Evolutionary conservation across 2,888 invertebrate species (phyloP), one percentile per base, ranked within the genome.

Genomic region (Hofmannophila pseudospretella): DNA sequence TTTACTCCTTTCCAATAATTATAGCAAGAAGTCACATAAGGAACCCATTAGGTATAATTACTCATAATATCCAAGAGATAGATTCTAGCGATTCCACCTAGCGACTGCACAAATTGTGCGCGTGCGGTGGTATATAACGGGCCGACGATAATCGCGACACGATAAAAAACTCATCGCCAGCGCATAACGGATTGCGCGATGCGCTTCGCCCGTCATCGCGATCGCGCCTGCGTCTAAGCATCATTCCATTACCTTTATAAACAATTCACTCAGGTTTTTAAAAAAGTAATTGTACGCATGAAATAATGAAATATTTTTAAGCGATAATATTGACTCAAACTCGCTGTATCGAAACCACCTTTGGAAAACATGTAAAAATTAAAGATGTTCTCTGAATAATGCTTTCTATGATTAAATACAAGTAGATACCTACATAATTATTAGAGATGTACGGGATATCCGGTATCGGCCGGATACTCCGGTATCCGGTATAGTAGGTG

Each of bases 131-230:
- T 10, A 16, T 28, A 22, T 84, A 81, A 84, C 82, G 79, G 81
- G 54, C 59, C 58, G 48, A 51, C 62, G 65, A 74, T 79, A 76
- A 81, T 80, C 77, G 70, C 63, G 39, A 45, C 49, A 60, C 51
- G 75, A 75, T 77, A 77, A 78, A 79, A 77, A 81, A 75, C 44
- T 37, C 60, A 49, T 58, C 62, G 67, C 62, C 53, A 60, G 59
- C 71, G 70, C 67, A 74, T 80, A 79, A 77, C 79, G 80, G 79
- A 60, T 48, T 61, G 59, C 57, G 44, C 72, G 76, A 69, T 73
- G 75, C 78, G 75, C 76, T 71, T 59, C 67, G 69, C 56, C 70
- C 70, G 72, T 63, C 71, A 70, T 65, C 68, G 58, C 67, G 61
- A 66, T 58, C 57, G 58, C 54, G 48, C 51, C 53, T 41, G 48